Base-by-base conservation (phyloP, 2,888 invertebrate species). In the Mimas tiliae region DNA sequence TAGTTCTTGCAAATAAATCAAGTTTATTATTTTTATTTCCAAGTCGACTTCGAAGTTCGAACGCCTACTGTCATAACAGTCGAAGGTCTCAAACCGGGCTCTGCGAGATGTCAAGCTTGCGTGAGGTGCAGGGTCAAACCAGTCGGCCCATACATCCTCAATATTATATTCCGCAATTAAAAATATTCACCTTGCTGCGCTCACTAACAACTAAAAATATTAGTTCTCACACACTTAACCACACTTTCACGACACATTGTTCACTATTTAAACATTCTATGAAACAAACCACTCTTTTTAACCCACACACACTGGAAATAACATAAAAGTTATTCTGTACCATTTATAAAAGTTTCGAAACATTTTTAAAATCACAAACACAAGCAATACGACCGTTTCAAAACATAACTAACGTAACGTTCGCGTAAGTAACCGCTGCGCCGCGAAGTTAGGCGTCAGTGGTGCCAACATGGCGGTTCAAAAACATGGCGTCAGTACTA, bases 321-420 rank as follows among this genome's bases (percentile, higher is more conserved):
- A 62, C 9, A 65, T 52, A 58, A 62, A 76, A 72, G 72, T 71
- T 62, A 73, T 68, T 78, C 70, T 75, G 73, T 83, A 86, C 81
- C 85, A 90, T 89, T 88, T 79, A 85, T 78, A 72, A 83, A 81
- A 72, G 67, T 38, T 62, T 69, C 48, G 66, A 73, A 77, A 75
- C 69, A 68, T 67, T 71, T 71, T 73, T 78, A 68, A 71, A 75
- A 74, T 64, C 67, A 69, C 70, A 66, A 73, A 75, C 66, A 74
- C 69, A 67, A 68, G 74, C 75, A 53, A 75, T 76, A 77, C 79
- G 84, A 85, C 82, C 69, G 83, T 87, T 50, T 88, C 83, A 89
- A 88, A 89, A 87, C 85, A 88, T 83, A 87, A 87, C 86, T 89
- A 90, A 85, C 81, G 76, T 87, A 90, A 89, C 89, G 90, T 87